phyloP scores from a whole-genome alignment of 1,140 invertebrate species.

The Leptestheria dahalacensis region DNA sequence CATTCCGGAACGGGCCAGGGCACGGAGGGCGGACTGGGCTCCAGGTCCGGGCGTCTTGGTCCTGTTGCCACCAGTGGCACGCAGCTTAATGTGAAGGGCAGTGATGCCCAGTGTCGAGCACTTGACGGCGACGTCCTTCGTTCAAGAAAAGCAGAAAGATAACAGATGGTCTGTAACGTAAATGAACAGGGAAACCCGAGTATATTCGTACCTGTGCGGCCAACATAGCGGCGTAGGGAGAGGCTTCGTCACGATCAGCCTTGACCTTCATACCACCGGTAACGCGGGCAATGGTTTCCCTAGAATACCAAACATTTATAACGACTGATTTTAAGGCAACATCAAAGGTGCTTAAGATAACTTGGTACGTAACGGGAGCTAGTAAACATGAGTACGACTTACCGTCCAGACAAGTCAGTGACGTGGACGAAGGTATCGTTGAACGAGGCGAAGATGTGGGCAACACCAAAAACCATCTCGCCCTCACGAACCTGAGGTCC shows the following conservation, averaged over 20 bases:
- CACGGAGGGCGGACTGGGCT: conserved; percentile 92
- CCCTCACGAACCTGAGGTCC: conserved; percentile 95
- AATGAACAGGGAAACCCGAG: not conserved
- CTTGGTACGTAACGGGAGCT: too few relatives aligned
- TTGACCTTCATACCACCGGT: conserved; percentile 99
- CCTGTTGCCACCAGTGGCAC: conserved; percentile 96
- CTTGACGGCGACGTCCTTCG: conserved; percentile 93
- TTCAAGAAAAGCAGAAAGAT: conserved; percentile 19
- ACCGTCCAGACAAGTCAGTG: conserved; percentile 92
- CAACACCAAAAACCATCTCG: conserved; percentile 95
- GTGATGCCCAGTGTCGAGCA: conserved; percentile 94
- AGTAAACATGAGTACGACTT: conserved; percentile 17
- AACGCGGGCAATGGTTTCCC: conserved; percentile 95
- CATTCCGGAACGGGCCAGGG: conserved; percentile 95
- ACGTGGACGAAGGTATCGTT: conserved; percentile 99
- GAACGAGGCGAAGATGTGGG: conserved; percentile 98
- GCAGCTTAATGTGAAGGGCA: conserved; percentile 92
- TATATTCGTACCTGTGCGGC: conserved; percentile 71
- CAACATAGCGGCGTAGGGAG: conserved; percentile 99
- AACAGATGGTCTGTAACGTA: not conserved
- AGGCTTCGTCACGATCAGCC: conserved; percentile 98
- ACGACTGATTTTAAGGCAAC: not conserved
- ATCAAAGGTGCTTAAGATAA: too few relatives aligned
- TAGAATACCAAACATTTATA: conserved; percentile 27
- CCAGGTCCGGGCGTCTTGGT: conserved; percentile 97